Evolutionary conservation across 2,113 vertebrate species (phyloP), one percentile per base, ranked within the genome.

Genomic region (Columba livia): DNA sequence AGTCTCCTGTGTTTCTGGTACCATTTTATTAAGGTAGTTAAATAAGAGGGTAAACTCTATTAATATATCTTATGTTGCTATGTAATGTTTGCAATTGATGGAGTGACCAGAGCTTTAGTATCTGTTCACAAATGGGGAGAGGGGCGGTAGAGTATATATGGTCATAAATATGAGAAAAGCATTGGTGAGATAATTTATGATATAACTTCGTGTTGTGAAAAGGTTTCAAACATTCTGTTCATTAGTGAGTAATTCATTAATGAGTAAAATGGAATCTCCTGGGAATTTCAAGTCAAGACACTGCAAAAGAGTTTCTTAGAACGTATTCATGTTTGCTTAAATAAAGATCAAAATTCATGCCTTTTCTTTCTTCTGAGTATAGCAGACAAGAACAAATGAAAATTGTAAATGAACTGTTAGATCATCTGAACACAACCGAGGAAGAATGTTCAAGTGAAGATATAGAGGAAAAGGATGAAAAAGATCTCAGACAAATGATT

Each of bases 381-480:
- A 98, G 94, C 94, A 97, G 97, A 85, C 96, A 98, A 64, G 97
- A 97, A 89, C 91, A 98, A 93, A 95, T 97, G 93, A 94, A 97
- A 95, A 95, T 71, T 81, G 90, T 98, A 51, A 88, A 71, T 62
- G 93, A 97, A 36, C 95, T 97, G 62, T 98, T 99, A 95, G 98
- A 99, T 89, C 98, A 95, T 66, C 96, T 95, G 28, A 95, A 97
- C 18, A 70, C 89, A 12, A 97, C 97, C 51, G 97, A 96, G 51
- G 98, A 98, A 94, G 98, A 97, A 71, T 98, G 96, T 92, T 95
- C 95, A 8, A 98, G 98, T 47, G 97, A 97, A 48, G 98, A 98
- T 10, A 95, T 79, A 25, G 98, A 98, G 93, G 96, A 98, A 36
- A 98, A 98, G 75, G 95, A 97, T 44, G 97, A 98, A 84, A 97